Percentiles rank a stretch among this genome's conserved stretches.
Evolutionary conservation across 2,888 invertebrate species (phyloP).

Genomic region (Ectemnius continuus): DNA sequence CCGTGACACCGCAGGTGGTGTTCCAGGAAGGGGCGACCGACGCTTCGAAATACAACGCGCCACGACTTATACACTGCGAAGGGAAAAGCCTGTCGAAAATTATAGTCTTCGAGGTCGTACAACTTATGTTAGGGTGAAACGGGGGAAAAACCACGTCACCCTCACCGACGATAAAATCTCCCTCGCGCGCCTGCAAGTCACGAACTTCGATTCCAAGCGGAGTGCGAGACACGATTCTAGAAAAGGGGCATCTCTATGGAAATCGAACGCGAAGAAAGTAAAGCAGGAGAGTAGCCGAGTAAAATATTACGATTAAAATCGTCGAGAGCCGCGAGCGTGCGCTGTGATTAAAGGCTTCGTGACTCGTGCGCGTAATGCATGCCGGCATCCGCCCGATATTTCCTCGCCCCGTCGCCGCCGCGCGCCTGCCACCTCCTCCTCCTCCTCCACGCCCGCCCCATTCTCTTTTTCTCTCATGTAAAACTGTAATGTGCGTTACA

Average conservation of each 20-base stretch:
- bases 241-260: neutral
- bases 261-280: neutral
- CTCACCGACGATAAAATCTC: neutral
- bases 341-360: slow-evolving; percentile 4
- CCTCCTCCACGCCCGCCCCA: no score
- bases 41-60: neutral
- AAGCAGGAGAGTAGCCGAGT: neutral
- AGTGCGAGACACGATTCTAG: neutral
- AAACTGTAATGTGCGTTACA: slow-evolving; percentile 3
- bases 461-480: neutral
- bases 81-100: slow-evolving; percentile 5
- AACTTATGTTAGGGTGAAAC: neutral
- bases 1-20: no score
- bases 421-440: no score
- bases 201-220: neutral
- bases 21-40: neutral
- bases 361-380: neutral
- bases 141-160: neutral
- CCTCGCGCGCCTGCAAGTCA: neutral
- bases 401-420: neutral
- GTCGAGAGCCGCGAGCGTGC: neutral
- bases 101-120: neutral
- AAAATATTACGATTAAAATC: slow-evolving; percentile 1
- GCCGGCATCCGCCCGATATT: neutral
- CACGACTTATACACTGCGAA: neutral